Conservation (phyloP, 2,113 vertebrate genomes). For the Cyphomyrus discorhynchus region DNA sequence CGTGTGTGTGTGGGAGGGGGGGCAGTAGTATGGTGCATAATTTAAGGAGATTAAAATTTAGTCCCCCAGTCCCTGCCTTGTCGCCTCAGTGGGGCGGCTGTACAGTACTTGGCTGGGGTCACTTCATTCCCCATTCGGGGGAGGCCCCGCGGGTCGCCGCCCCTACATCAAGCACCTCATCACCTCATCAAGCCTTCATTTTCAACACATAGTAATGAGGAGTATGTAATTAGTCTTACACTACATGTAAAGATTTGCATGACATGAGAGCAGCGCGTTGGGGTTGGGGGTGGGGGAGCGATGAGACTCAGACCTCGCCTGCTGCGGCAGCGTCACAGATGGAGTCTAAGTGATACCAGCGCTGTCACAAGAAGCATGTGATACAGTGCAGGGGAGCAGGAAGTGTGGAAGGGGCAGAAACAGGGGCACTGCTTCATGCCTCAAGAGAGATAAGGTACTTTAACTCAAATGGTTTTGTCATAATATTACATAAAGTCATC, state of each 20-base stretch:
- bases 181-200: not conserved
- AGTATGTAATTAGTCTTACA: not conserved
- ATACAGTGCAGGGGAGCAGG: not conserved
- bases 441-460: not conserved
- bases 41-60: not conserved
- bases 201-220: not conserved
- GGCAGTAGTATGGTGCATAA: not conserved
- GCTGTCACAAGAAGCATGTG: not conserved
- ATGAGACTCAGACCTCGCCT: not conserved
- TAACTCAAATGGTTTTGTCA: not conserved
- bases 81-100: not conserved
- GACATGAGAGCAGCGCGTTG: not conserved
- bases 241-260: not conserved
- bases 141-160: not conserved
- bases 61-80: not conserved
- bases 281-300: not conserved
- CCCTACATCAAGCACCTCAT: not conserved
- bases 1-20: not conserved
- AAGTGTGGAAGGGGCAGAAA: not conserved
- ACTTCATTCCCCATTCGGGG: not conserved
- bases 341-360: not conserved
- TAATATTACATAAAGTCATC: not conserved
- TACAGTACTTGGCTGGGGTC: not conserved
- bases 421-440: not conserved
- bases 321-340: not conserved